Conservation (phyloP, 2,888 invertebrate species). For the Cylloceria caligata region DNA sequence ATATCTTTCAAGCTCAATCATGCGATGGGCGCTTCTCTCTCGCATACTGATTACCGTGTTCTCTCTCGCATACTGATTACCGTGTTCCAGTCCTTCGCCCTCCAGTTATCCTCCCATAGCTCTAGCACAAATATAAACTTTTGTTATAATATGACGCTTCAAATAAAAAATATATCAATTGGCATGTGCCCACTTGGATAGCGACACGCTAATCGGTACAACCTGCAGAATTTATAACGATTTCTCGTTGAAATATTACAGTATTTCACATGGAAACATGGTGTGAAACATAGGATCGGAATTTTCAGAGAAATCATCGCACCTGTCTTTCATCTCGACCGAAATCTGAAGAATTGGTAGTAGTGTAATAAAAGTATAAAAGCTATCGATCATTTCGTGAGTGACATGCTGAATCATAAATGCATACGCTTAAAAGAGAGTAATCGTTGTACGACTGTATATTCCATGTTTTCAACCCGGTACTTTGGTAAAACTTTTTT, state of each 20-base stretch:
- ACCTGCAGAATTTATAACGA: neutral
- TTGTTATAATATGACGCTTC: too few relatives aligned
- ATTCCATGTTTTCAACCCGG: slow-evolving; percentile 1
- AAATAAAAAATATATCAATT: too few relatives aligned
- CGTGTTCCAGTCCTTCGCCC: too few relatives aligned
- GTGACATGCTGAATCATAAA: slow-evolving; percentile 7
- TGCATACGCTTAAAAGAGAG: neutral
- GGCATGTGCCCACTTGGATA: too few relatives aligned
- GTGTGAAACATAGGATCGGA: neutral
- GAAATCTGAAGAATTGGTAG: neutral
- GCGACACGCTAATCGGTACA: too few relatives aligned
- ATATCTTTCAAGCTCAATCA: too few relatives aligned
- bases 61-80: too few relatives aligned
- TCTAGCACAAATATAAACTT: too few relatives aligned
- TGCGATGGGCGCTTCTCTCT: too few relatives aligned
- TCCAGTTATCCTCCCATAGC: too few relatives aligned
- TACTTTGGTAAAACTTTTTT: slow-evolving; percentile 24
- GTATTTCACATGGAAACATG: neutral
- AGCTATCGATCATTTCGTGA: slow-evolving; percentile 21
- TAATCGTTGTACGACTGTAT: slow-evolving; percentile 1
- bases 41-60: too few relatives aligned
- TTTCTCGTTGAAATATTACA: neutral
- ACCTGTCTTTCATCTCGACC: neutral
- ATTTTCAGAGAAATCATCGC: slow-evolving; percentile 24
- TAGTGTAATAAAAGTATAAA: slow-evolving; percentile 7